A percentile compares a stretch with the other conserved stretches of the same genome.
Evolutionary conservation across 2,113 vertebrate species (phyloP).

Genomic region (Solenodon paradoxus): DNA sequence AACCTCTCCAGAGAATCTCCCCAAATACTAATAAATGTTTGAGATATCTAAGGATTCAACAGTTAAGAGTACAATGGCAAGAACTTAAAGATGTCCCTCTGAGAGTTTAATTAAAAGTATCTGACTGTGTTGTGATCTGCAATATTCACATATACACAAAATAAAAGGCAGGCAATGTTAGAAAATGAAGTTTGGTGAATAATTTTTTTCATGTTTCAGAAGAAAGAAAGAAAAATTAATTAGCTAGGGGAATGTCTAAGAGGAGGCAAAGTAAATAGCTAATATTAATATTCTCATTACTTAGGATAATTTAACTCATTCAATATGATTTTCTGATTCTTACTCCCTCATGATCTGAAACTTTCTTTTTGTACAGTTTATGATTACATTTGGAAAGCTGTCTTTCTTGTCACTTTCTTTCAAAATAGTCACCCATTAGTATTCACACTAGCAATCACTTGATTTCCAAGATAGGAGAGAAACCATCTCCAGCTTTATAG

Average conservation of each 20-base stretch:
- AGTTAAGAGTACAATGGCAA: background rate
- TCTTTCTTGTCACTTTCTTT: background rate
- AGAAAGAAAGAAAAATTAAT: background rate
- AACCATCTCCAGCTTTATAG: background rate
- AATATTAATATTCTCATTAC: background rate
- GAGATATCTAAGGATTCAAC: background rate
- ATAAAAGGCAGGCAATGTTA: background rate
- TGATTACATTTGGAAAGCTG: background rate
- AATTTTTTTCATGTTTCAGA: background rate
- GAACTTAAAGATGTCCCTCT: background rate
- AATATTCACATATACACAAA: background rate
- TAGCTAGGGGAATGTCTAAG: background rate
- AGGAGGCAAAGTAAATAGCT: background rate
- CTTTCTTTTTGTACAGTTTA: background rate
- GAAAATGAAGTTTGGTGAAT: background rate
- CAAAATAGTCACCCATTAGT: background rate
- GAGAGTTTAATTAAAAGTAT: background rate
- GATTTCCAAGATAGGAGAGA: background rate
- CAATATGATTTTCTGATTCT: background rate
- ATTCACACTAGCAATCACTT: background rate
- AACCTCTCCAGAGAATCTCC: background rate
- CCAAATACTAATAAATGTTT: background rate
- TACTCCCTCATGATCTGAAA: background rate
- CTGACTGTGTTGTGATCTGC: background rate
- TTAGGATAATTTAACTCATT: background rate